These are phyloP conservation scores for Atherinomorus stipes DNA, from an alignment of 2,113 vertebrate genomes.

Conservation along the genomic window DNA sequence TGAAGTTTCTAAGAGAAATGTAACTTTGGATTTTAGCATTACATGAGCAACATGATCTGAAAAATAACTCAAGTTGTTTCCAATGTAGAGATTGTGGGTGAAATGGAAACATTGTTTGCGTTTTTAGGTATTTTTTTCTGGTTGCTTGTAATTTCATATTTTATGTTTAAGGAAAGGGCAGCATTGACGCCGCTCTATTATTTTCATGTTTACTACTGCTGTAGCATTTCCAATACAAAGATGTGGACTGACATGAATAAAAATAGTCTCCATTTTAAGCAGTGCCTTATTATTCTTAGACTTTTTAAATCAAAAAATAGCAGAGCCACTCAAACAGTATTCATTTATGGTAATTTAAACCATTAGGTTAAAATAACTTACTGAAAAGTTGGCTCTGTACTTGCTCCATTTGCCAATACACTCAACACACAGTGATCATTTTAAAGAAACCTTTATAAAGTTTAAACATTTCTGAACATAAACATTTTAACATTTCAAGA, in stretches of 20 bases:
- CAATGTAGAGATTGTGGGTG: background rate
- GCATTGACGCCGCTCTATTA: background rate
- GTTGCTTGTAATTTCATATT: background rate
- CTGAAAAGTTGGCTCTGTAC: background rate
- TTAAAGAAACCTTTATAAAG: constrained; percentile 81
- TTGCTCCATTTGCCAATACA: background rate
- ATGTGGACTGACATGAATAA: constrained; percentile 24
- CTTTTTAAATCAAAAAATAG: no score
- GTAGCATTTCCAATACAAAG: background rate
- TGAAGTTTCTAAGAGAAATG: background rate
- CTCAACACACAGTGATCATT: constrained; percentile 26
- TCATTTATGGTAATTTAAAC: no score
- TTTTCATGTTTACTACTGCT: background rate
- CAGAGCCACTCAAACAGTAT: no score
- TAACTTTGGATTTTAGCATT: background rate
- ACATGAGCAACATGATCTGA: no score
- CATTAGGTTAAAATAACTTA: no score
- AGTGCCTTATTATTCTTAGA: no score
- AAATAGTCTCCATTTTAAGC: constrained; percentile 6
- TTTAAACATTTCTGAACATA: constrained; percentile 78
- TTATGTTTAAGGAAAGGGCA: background rate
- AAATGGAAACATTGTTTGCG: background rate
- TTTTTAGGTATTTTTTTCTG: background rate
- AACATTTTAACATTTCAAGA: constrained; percentile 76
- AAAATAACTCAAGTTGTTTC: background rate